phyloP scores from a whole-genome alignment of 53 echinoderm and acorn worm species.

The Henricia sp. region DNA sequence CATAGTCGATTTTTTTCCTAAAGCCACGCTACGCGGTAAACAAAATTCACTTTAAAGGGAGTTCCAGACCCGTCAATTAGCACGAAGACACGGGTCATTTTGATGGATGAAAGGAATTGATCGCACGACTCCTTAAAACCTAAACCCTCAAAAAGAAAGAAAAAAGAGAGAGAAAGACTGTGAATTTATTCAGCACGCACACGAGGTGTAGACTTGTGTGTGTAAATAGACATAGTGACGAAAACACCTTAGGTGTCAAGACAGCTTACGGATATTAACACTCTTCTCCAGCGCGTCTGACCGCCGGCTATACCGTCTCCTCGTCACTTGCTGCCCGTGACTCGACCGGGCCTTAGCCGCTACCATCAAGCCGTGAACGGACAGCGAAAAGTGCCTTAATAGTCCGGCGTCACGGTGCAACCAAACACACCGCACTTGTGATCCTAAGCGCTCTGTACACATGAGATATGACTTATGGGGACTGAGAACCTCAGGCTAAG shows the following conservation, averaged over 20 bases:
- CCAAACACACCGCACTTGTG: constrained; percentile 51
- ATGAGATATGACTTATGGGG: constrained; percentile 55
- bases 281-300: constrained; percentile 53
- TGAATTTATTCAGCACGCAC: constrained; percentile 33
- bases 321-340: constrained; percentile 46
- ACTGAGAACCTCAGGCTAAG: constrained; percentile 18
- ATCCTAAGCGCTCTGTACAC: constrained; percentile 54
- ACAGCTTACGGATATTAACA: constrained; percentile 61
- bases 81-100: no score
- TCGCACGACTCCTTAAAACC: constrained; percentile 6
- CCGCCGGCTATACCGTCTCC: constrained; percentile 62
- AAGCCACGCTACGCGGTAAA: no score
- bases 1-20: no score
- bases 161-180: background rate
- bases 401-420: constrained; percentile 7
- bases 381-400: constrained; percentile 41
- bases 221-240: constrained; percentile 58
- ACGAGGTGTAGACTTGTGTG: constrained; percentile 2
- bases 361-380: constrained; percentile 16
- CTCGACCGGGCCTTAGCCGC: constrained; percentile 39
- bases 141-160: background rate
- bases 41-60: no score
- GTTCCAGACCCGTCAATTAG: no score
- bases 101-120: no score
- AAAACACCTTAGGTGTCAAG: constrained; percentile 50